Conservation (phyloP, 1,140 invertebrate genomes). For the Conus ventricosus region DNA sequence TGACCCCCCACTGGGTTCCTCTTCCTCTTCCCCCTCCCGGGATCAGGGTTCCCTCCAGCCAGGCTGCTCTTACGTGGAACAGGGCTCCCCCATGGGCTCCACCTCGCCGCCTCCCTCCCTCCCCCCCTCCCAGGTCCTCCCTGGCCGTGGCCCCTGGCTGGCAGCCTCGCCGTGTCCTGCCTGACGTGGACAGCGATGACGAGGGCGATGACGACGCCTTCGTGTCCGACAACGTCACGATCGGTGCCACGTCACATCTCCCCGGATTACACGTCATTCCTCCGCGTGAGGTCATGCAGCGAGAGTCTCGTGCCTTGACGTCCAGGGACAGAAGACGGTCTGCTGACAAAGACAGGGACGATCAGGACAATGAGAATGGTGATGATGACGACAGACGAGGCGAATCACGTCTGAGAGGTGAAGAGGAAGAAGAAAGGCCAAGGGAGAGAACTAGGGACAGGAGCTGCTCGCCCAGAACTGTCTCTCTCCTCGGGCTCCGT, state of each 20-base stretch:
- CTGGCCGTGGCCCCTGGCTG: background rate
- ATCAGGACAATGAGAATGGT: too few species aligned
- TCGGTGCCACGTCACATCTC: slow-evolving; percentile 12
- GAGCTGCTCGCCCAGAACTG: background rate
- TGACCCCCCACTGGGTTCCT: background rate
- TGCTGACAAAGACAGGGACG: background rate
- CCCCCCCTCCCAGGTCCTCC: background rate
- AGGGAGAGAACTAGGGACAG: background rate
- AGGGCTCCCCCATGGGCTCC: background rate
- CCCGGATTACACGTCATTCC: background rate
- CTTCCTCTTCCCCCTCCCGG: background rate
- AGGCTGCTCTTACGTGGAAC: background rate
- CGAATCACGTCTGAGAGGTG: background rate
- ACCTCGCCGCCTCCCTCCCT: background rate
- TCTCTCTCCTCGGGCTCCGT: background rate
- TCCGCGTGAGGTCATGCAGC: background rate
- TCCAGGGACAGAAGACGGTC: background rate
- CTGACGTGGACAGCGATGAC: slow-evolving; percentile 13
- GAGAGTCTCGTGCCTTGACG: background rate
- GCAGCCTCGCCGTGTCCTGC: slow-evolving; percentile 8
- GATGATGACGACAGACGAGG: background rate
- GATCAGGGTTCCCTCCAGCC: background rate
- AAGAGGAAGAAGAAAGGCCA: background rate
- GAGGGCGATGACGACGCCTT: slow-evolving; percentile 21
- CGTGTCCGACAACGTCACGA: background rate